Evolutionary conservation across 2,113 vertebrate genomes (phyloP).

Genomic region (Sapajus apella): DNA sequence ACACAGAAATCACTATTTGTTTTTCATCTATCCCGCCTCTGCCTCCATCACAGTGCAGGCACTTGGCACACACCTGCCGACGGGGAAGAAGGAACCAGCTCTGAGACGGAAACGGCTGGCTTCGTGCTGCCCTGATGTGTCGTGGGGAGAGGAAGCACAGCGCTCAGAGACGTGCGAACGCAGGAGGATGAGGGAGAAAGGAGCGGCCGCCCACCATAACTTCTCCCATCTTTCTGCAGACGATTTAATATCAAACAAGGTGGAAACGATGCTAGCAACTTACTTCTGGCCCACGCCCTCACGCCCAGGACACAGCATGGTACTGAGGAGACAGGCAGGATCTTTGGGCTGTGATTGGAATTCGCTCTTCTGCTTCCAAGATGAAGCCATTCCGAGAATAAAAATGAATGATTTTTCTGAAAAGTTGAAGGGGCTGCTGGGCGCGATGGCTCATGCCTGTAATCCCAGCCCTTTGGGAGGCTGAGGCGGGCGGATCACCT

Average conservation of each 20-base stretch:
- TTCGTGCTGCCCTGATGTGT: fast-evolving
- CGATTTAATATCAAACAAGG: background rate
- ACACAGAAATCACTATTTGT: fast-evolving
- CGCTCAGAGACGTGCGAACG: background rate
- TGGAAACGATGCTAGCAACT: background rate
- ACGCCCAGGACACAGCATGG: fast-evolving
- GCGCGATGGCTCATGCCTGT: no score
- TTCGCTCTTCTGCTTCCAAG: background rate
- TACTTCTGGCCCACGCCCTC: background rate
- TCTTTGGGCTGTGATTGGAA: fast-evolving
- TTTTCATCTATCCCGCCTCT: fast-evolving
- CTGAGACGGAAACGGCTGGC: fast-evolving
- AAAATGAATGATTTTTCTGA: background rate
- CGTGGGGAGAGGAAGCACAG: background rate
- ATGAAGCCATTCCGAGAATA: background rate
- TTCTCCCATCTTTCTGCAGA: background rate
- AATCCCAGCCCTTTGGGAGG: no score
- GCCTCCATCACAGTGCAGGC: fast-evolving
- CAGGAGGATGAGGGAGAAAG: background rate
- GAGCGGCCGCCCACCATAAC: fast-evolving
- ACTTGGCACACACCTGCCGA: fast-evolving
- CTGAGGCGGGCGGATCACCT: no score
- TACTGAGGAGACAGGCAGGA: fast-evolving
- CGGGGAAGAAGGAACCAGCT: background rate
- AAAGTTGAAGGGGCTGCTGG: background rate